A percentile compares a stretch with the other conserved stretches of the same genome.
These are phyloP conservation scores for Drosophila differens DNA, from an alignment of 2,888 invertebrate genomes.

Conservation along the genomic window DNA sequence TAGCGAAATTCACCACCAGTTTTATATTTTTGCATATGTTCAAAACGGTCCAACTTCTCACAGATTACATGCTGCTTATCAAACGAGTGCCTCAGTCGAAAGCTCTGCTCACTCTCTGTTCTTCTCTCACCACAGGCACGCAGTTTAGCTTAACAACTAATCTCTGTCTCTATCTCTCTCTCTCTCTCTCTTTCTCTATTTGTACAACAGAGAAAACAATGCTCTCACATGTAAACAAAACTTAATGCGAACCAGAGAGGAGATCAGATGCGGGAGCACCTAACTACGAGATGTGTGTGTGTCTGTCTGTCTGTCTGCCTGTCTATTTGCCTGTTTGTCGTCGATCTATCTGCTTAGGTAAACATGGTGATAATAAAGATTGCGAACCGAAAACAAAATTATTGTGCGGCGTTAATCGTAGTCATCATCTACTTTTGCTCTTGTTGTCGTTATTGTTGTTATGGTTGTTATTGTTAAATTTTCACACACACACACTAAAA, in stretches of 20 bases:
- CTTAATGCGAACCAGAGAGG: constrained; percentile 23
- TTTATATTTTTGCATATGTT: background rate
- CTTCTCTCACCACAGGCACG: constrained; percentile 11
- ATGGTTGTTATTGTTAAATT: constrained; percentile 37
- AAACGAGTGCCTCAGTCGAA: background rate
- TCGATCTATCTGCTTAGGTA: constrained; percentile 74
- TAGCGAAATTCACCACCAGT: background rate
- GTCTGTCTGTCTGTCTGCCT: constrained; percentile 14
- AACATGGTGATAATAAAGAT: constrained; percentile 72
- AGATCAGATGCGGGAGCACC: constrained; percentile 10
- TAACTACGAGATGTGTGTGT: constrained; percentile 12
- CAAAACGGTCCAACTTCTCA: background rate
- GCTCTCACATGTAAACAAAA: constrained; percentile 73
- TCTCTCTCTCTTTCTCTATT: constrained; percentile 28
- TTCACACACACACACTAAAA: constrained; percentile 27
- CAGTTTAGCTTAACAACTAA: constrained; percentile 19
- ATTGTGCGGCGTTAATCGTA: constrained; percentile 44
- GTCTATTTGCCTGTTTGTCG: constrained; percentile 30
- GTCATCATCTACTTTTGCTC: constrained; percentile 26
- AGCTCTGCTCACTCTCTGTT: constrained; percentile 7
- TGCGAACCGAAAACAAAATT: constrained; percentile 57
- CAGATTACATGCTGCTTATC: background rate
- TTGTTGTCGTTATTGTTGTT: constrained; percentile 35
- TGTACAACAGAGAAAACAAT: constrained; percentile 27
- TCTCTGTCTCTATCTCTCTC: background rate